Evolutionary conservation across 2,113 vertebrate species (phyloP).

Genomic region (Regulus satrapa): DNA sequence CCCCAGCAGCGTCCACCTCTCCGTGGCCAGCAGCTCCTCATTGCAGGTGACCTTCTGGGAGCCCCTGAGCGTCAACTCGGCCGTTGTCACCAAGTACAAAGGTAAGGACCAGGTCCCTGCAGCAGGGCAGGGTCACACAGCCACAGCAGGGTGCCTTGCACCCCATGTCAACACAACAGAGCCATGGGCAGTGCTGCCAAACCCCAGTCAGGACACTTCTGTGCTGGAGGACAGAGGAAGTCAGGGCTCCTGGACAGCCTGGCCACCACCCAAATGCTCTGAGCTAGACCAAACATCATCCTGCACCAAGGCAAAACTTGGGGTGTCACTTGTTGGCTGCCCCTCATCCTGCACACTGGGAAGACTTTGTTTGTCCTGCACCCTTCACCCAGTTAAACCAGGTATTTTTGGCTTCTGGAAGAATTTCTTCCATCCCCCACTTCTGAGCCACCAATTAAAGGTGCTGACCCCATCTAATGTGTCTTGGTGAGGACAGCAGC

Average conservation of each 20-base stretch:
- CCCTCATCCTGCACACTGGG: background rate
- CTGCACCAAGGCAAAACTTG: background rate
- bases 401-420: background rate
- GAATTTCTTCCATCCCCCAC: background rate
- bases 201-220: background rate
- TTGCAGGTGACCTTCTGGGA: conserved; percentile 85
- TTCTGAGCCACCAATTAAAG: background rate
- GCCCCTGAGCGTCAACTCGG: conserved; percentile 83
- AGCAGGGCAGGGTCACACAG: too few species aligned
- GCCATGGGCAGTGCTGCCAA: background rate
- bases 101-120: conserved; percentile 51
- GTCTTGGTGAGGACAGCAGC: background rate
- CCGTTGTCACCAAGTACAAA: conserved; percentile 89
- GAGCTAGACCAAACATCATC: background rate
- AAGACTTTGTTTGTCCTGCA: background rate
- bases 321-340: background rate
- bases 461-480: background rate
- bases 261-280: background rate
- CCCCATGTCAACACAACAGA: accelerated
- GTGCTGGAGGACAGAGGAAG: background rate
- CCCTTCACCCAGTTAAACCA: background rate
- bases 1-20: conserved; percentile 77
- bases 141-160: background rate
- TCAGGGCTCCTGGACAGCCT: background rate
- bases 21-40: conserved; percentile 81